These are phyloP conservation scores for Mythimna impura DNA, from an alignment of 2,888 invertebrate genomes.

Conservation along the genomic window DNA sequence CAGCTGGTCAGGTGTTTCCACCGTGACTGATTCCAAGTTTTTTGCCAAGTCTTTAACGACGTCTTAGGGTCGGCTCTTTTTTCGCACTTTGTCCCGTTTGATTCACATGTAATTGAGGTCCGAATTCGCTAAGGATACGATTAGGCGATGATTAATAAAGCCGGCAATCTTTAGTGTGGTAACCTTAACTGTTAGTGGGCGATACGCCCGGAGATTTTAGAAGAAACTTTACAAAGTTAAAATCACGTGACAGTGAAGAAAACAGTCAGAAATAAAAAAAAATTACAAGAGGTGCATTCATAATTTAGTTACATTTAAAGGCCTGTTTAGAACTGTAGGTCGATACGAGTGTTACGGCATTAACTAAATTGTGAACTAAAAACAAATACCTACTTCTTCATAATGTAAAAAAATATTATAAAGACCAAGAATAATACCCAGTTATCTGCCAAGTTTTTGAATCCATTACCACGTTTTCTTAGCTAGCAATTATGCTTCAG, in stretches of 20 bases:
- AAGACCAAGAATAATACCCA: neutral
- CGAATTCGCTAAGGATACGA: slow-evolving; percentile 88
- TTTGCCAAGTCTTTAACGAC: slow-evolving; percentile 81
- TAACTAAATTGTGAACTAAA: neutral
- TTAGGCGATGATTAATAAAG: slow-evolving; percentile 86
- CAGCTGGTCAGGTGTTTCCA: slow-evolving; percentile 57
- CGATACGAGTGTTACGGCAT: neutral
- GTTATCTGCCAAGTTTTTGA: neutral
- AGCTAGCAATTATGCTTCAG: neutral
- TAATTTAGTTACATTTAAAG: neutral
- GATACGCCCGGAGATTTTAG: neutral
- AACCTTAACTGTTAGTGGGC: slow-evolving; percentile 39
- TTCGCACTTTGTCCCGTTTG: slow-evolving; percentile 83
- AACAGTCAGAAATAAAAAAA: neutral
- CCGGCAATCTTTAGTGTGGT: slow-evolving; percentile 64
- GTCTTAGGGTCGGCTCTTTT: slow-evolving; percentile 81
- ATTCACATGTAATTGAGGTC: slow-evolving; percentile 87
- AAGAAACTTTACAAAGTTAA: neutral
- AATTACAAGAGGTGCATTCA: neutral
- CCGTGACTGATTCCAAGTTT: slow-evolving; percentile 79
- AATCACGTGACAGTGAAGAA: neutral
- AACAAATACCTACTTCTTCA: neutral
- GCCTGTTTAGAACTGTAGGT: no score
- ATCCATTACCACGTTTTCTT: neutral
- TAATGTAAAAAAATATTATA: no score